These are phyloP conservation scores for Acropternis orthonyx DNA, from an alignment of 2,797 vertebrate genomes.

Conservation along the genomic window DNA sequence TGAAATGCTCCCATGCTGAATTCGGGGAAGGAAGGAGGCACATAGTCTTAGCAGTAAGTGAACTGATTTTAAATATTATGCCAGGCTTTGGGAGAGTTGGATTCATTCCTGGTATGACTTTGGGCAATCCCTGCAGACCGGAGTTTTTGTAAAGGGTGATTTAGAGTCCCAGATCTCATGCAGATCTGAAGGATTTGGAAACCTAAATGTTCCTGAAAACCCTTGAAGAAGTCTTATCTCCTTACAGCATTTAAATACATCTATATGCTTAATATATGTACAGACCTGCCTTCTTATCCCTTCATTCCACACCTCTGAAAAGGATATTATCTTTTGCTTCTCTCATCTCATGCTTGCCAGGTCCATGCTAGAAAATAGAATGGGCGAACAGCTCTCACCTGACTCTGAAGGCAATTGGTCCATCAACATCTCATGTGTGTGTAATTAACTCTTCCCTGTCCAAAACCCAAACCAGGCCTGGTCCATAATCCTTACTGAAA, in stretches of 20 bases:
- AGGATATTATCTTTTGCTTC: background rate
- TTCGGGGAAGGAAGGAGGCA: background rate
- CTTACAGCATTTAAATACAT: background rate
- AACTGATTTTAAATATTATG: background rate
- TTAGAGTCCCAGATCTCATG: background rate
- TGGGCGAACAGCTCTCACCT: background rate
- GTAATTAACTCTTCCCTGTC: no score
- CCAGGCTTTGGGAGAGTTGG: background rate
- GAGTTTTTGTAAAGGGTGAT: background rate
- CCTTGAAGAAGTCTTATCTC: background rate
- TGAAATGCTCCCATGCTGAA: background rate
- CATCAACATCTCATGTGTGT: background rate
- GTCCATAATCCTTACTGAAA: background rate
- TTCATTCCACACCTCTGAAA: background rate
- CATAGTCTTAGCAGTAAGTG: background rate
- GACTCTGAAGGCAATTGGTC: background rate
- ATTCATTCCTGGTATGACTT: background rate
- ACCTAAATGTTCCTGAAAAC: background rate
- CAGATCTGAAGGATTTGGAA: background rate
- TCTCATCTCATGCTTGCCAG: background rate
- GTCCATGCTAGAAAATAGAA: background rate
- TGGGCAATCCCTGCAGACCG: background rate
- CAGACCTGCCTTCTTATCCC: background rate
- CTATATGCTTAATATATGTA: background rate
- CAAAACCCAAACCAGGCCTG: background rate